phyloP scores from a whole-genome alignment of 2,888 invertebrate genomes.

The Cephus spinipes region DNA sequence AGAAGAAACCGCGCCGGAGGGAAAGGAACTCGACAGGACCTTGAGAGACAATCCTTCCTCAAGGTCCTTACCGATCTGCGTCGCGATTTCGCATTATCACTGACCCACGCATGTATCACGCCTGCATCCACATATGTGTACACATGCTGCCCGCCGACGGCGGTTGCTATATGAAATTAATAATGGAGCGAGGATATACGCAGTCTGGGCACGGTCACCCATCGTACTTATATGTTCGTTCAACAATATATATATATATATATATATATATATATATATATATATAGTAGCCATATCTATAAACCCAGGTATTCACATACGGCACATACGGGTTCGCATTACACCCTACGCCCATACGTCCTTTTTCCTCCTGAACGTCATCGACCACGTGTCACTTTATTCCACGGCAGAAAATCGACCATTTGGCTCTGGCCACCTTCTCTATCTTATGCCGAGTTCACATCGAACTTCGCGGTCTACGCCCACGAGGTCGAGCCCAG shows the following conservation, averaged over 20 bases:
- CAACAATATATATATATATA: not conserved
- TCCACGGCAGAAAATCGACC: not conserved
- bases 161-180: constrained; percentile 49
- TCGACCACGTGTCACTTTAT: not conserved
- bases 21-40: not conserved
- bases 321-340: not conserved
- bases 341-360: not conserved
- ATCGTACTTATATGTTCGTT: not conserved
- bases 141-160: not conserved
- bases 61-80: not conserved
- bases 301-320: not conserved
- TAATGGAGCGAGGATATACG: constrained; percentile 62
- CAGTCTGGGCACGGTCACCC: constrained; percentile 55
- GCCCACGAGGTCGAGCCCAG: not conserved
- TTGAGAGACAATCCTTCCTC: not conserved
- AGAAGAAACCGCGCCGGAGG: not conserved
- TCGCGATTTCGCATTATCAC: not conserved
- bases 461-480: not conserved
- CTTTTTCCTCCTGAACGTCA: not conserved
- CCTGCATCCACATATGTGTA: constrained; percentile 6
- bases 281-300: not conserved
- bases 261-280: not conserved
- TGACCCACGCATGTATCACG: not conserved
- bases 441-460: not conserved
- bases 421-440: not conserved